These are phyloP conservation scores for Nomada ruficornis DNA, from an alignment of 2,888 invertebrate species.

Conservation along the genomic window DNA sequence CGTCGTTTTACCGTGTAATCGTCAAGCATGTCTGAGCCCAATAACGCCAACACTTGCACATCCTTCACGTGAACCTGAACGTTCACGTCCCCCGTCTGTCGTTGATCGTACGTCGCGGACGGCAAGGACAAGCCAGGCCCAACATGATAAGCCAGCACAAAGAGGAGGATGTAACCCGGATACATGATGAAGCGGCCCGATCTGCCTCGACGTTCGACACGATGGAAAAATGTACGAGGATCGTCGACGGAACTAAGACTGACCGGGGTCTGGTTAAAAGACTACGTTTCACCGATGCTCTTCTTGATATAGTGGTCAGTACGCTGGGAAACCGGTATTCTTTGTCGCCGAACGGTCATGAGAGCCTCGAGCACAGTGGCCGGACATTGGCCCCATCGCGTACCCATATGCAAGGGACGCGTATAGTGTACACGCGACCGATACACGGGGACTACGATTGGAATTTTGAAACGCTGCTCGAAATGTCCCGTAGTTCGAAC, in stretches of 20 bases:
- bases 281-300: conserved; percentile 40
- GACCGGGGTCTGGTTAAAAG: conserved; percentile 41
- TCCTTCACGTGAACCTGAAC: conserved; percentile 92
- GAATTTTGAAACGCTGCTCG: conserved; percentile 20
- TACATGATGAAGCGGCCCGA: conserved; percentile 42
- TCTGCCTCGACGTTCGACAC: not conserved
- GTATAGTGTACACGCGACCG: not conserved
- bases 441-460: conserved; percentile 33
- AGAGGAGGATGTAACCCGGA: conserved; percentile 81
- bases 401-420: conserved; percentile 36
- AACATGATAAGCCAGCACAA: conserved; percentile 79
- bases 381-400: conserved; percentile 70
- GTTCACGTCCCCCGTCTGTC: conserved; percentile 92
- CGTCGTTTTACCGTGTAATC: conserved; percentile 86
- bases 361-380: conserved; percentile 61
- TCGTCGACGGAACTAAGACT: conserved; percentile 46
- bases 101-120: conserved; percentile 87
- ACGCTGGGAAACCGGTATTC: conserved; percentile 70
- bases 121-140: conserved; percentile 81
- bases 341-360: conserved; percentile 59
- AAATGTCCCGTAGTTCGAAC: not conserved
- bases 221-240: conserved; percentile 50
- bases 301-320: conserved; percentile 55
- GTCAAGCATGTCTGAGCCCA: conserved; percentile 87
- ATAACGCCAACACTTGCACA: conserved; percentile 89